A percentile compares a stretch with the other conserved stretches of the same genome.
phyloP scores from a whole-genome alignment of 2,888 invertebrate species.

The Amphipyra tragopoginis region DNA sequence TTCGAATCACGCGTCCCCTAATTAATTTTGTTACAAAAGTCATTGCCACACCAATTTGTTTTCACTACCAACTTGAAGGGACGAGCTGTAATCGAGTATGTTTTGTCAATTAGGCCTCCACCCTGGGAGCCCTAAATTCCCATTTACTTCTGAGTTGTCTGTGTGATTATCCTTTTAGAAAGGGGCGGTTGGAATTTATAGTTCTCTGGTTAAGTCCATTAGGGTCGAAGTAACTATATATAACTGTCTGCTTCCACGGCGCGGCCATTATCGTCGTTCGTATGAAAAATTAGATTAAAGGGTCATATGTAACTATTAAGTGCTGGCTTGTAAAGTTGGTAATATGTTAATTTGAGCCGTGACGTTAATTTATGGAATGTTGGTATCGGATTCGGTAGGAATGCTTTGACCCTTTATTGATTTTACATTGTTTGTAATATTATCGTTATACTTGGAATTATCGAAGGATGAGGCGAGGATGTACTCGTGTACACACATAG shows the following conservation, averaged over 20 bases:
- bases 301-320: constrained; percentile 19
- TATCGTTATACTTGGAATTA: not conserved
- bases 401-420: constrained; percentile 1
- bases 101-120: constrained; percentile 83
- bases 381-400: not conserved
- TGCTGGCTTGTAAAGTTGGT: constrained; percentile 4
- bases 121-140: constrained; percentile 80
- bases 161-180: constrained; percentile 85
- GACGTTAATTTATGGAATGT: constrained; percentile 14
- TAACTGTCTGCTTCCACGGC: constrained; percentile 57
- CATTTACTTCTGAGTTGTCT: constrained; percentile 80
- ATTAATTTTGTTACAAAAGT: constrained; percentile 68
- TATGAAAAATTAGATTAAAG: constrained; percentile 46
- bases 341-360: constrained; percentile 21
- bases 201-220: constrained; percentile 83
- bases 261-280: constrained; percentile 35
- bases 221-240: constrained; percentile 69
- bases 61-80: constrained; percentile 62
- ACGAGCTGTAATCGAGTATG: constrained; percentile 75
- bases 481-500: not conserved
- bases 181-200: constrained; percentile 82
- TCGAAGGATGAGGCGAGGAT: not conserved
- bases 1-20: constrained; percentile 51
- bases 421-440: not conserved
- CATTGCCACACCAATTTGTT: constrained; percentile 66